Evolutionary conservation across 2,113 vertebrate species (phyloP).

Genomic region (Daphoenositta chrysoptera): DNA sequence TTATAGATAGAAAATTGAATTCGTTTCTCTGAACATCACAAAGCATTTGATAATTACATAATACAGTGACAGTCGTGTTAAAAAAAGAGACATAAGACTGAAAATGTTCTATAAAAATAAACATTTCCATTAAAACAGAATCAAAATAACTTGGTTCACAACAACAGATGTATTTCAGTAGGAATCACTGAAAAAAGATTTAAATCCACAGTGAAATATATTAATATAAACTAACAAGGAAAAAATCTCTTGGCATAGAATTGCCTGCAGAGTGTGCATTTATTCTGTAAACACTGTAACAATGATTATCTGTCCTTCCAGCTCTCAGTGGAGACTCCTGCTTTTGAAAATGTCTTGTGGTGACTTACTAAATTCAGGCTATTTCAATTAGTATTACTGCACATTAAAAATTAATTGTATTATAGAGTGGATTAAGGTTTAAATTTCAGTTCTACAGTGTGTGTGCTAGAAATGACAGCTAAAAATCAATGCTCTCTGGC

Average conservation of each 20-base stretch:
- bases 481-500: slow-evolving; percentile 79
- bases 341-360: slow-evolving; percentile 86
- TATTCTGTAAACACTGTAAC: slow-evolving; percentile 70
- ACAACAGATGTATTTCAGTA: background rate
- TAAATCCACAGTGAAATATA: slow-evolving; percentile 33
- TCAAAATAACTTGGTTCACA: background rate
- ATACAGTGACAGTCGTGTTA: background rate
- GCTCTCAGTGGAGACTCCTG: slow-evolving; percentile 83
- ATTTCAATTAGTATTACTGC: slow-evolving; percentile 97
- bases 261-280: slow-evolving; percentile 42
- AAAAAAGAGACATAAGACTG: background rate
- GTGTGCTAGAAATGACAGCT: slow-evolving; percentile 83
- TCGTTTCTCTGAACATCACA: background rate
- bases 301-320: slow-evolving; percentile 87
- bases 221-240: slow-evolving; percentile 52
- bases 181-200: slow-evolving; percentile 7
- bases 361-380: slow-evolving; percentile 87
- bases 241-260: slow-evolving; percentile 36
- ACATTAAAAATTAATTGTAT: slow-evolving; percentile 98
- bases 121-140: background rate
- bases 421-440: slow-evolving; percentile 91
- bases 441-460: slow-evolving; percentile 82
- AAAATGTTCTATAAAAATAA: slow-evolving; percentile 9
- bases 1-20: background rate
- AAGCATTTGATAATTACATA: background rate